Base-by-base conservation (phyloP, 2,113 vertebrate species). In the Hemichromis elongatus region DNA sequence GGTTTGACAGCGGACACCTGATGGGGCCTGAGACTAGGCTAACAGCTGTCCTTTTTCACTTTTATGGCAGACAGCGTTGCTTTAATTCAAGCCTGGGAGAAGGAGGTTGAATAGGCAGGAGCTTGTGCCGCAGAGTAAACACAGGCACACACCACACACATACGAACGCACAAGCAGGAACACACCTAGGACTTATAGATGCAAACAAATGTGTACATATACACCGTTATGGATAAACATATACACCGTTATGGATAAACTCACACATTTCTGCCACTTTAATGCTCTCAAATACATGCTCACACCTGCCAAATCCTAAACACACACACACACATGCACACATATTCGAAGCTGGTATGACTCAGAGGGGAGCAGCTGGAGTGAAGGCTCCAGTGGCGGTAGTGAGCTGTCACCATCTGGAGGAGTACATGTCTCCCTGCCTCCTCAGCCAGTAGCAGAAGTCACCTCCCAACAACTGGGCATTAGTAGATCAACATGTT, bases 331-430 rank as follows among this genome's bases (percentile, higher is more conserved):
- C 59, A 35, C 50, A 70, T 61, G n/a, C 77, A 81, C 79, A 81
- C 68, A 82, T 12, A 87, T 77, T 42, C 47, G 80, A 80, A 84
- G 77, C 77, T 13, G 68, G 81, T 85, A 94, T 95, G 95, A 95
- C 89, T 95, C 94, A 95, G 90, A 95, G 90, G 94, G 90, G 90
- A 94, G 94, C 93, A 94, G 91, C 94, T 95, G 93, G 91, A 94
- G 87, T 83, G 92, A 93, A 93, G 90, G 88, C 93, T 91, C 89
- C 86, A 87, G 91, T 91, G 89, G 92, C 86, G 50, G 85, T 61
- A 87, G 87, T 90, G 90, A 94, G 92, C 91, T 92, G 93, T 95
- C 93, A 93, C 95, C 95, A 96, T 92, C 92, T 95, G 94, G 94
- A 93, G 91, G 89, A 93, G 90, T 81, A 57, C 90, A 91, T 19